Base-by-base conservation (phyloP, 2,797 vertebrate species). In the Premnoplex brunnescens region DNA sequence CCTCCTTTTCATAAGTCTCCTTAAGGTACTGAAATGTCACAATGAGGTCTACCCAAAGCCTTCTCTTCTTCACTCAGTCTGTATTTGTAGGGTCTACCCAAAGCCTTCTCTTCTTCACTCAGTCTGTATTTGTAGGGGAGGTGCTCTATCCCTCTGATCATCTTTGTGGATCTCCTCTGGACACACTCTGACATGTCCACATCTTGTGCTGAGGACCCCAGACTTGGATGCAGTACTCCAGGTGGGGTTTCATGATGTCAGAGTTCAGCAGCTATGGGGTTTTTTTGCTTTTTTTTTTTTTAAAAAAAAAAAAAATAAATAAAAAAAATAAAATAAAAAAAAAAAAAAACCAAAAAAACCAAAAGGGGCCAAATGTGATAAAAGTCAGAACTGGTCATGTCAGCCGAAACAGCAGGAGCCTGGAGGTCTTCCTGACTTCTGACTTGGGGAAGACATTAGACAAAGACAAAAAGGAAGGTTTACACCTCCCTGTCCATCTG, bases 341-440 rank as follows among this genome's bases (percentile, higher is more conserved):
- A 37, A 37, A 37, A 37, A 8, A n/a, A n/a, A n/a, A n/a, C n/a
- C n/a, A n/a, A n/a, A n/a, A n/a, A n/a, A n/a, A n/a, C n/a, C n/a
- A n/a, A n/a, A 52, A 58, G 22, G 6, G 15, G 4, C 5, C 26
- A 76, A 64, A 58, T 52, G 4, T 0, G 1, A 24, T 26, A 43
- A 23, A 68, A 54, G 7, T 63, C 79, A 68, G 12, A 18, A 48
- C 2, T 4, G 2, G 13, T 43, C 26, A 8, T 14, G 9, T 68
- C 26, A 86, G 13, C 24, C 19, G 23, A 54, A 21, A 5, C 16
- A 81, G 6, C 13, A 51, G 17, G 23, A 91, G 4, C 4, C 30
- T 48, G 44, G 44, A 55, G 8, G 7, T 72, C 22, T 56, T 73
- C 18, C 44, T 24, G 21, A 20, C 18, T 77, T 76, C 55, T 15